phyloP scores from a whole-genome alignment of 2,113 vertebrate species.

The Platichthys stellatus region DNA sequence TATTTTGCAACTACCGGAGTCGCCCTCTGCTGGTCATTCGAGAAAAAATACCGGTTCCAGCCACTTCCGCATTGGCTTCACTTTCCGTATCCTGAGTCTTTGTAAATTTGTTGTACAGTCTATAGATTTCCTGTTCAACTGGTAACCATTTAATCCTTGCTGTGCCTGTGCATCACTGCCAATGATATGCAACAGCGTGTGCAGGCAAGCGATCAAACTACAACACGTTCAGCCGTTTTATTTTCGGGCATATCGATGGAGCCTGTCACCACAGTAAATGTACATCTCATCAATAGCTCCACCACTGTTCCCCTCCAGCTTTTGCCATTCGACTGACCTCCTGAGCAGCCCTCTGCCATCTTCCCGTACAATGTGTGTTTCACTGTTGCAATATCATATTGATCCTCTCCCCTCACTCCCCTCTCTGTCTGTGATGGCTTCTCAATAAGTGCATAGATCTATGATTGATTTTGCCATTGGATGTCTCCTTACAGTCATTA shows the following conservation, averaged over 20 bases:
- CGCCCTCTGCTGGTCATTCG: too few relatives aligned
- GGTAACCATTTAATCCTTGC: not conserved
- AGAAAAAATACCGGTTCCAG: too few relatives aligned
- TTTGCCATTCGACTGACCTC: constrained; percentile 18
- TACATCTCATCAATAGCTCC: constrained; percentile 30
- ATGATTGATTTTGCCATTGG: constrained; percentile 80
- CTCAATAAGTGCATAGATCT: constrained; percentile 79
- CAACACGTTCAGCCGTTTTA: constrained; percentile 11
- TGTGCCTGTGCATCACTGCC: not conserved
- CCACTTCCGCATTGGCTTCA: too few relatives aligned
- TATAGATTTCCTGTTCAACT: not conserved
- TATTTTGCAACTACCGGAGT: too few relatives aligned
- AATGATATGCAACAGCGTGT: not conserved
- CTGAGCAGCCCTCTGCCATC: constrained; percentile 36
- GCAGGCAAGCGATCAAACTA: not conserved
- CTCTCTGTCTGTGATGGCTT: constrained; percentile 65
- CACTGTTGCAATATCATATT: constrained; percentile 66
- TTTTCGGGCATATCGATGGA: constrained; percentile 22
- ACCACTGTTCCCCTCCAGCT: constrained; percentile 19
- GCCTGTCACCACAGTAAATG: constrained; percentile 30
- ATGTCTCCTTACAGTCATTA: constrained; percentile 78
- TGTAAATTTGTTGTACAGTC: not conserved
- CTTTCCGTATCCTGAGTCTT: too few relatives aligned
- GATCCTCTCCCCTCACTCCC: constrained; percentile 54
- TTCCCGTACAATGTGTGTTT: constrained; percentile 45